Base-by-base conservation (phyloP, 2,888 invertebrate species). In the Cactoblastis cactorum region DNA sequence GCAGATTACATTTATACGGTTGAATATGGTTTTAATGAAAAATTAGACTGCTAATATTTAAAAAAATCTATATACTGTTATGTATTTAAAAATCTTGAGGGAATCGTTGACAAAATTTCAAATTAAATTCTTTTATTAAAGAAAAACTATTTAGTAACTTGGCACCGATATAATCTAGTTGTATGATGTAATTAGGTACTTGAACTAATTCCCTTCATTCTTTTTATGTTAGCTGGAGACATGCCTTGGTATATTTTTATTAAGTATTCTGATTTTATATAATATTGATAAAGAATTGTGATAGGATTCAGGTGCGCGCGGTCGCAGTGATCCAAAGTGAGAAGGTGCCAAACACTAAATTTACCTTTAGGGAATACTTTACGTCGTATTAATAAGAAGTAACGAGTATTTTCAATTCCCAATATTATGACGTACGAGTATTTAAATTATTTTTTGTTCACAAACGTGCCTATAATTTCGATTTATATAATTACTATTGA, bases 11-110 rank as follows among this genome's bases (percentile, higher is more conserved):
- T 28, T 43, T 1, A 17, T 11, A 28, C 14, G 15, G 12, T 15
- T 2, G 28, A 43, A 14, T 28, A 43, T 9, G 1, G 6, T 24
- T 15, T 43, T 17, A 12, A 11, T 17, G 11, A 37, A 14, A 37
- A 8, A 17, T 11, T 3, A 37, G 14, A 14, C 34, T 14, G 3
- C 34, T 11, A 33, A 33, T 32, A 45, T 5, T 14, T 18, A 37
- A 19, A 19, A 35, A 52, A 1, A 33, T 39, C 49, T 46, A 49
- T 52, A n/a, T n/a, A n/a, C n/a, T n/a, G n/a, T n/a, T n/a, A n/a
- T n/a, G n/a, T n/a, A n/a, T 41, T 46, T 2, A 37, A 43, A 51
- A 65, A 65, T 67, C 65, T 66, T 67, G 65, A 69, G 69, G 65
- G 67, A 66, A 63, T 66, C 64, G 55, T 57, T 46, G 51, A 15